Evolutionary conservation across 2,113 vertebrate species (phyloP).

Genomic region (Geococcyx californianus): DNA sequence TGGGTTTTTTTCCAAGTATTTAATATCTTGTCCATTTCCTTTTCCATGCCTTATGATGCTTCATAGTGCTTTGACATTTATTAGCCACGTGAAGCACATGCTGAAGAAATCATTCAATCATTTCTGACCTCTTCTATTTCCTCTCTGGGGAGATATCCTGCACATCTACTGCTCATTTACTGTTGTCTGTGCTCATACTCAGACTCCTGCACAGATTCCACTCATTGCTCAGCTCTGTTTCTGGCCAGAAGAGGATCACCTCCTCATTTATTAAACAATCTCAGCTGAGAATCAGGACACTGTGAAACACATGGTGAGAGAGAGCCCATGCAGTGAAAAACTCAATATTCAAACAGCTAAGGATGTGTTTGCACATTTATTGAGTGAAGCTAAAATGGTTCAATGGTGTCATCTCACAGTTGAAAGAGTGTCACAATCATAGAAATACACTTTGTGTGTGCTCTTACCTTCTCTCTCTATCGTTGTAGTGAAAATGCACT

Average conservation of each 20-base stretch:
- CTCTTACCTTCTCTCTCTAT: neutral
- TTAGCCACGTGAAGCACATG: neutral
- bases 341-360: fast-evolving
- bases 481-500: neutral
- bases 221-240: neutral
- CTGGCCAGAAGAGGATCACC: neutral
- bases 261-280: neutral
- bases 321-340: neutral
- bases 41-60: neutral
- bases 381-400: neutral
- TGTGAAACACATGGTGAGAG: neutral
- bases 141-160: neutral
- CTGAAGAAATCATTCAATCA: neutral
- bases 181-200: neutral
- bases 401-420: neutral
- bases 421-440: neutral
- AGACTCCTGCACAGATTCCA: neutral
- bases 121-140: neutral
- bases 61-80: neutral
- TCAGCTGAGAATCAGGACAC: neutral
- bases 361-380: neutral
- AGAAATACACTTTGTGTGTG: neutral
- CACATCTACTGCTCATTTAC: neutral
- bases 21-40: slow-evolving; percentile 18
- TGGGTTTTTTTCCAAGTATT: neutral